These are phyloP conservation scores for Oncopodura yosiiana DNA, from an alignment of 1,140 invertebrate genomes.

Conservation along the genomic window DNA sequence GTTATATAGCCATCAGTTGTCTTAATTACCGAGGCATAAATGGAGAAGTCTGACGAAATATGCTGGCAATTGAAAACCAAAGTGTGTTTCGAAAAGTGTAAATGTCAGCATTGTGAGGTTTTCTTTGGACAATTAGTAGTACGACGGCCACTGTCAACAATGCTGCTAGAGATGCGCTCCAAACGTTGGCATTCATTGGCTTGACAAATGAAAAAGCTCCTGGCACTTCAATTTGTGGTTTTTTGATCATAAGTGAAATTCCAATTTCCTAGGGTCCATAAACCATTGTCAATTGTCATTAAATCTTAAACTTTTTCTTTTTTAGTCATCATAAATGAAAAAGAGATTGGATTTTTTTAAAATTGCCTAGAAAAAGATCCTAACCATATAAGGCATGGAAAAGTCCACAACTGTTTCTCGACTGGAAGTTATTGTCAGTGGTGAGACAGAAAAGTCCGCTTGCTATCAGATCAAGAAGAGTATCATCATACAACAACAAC, in stretches of 20 bases:
- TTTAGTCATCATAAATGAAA: too few relatives aligned
- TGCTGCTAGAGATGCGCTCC: slow-evolving; percentile 52
- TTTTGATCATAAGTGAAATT: slow-evolving; percentile 61
- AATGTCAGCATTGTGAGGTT: slow-evolving; percentile 38
- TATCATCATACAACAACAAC: too few relatives aligned
- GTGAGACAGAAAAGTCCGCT: slow-evolving; percentile 55
- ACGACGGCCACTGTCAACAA: slow-evolving; percentile 54
- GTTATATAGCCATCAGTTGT: too few relatives aligned
- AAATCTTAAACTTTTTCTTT: too few relatives aligned
- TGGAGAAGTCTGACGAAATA: slow-evolving; percentile 58
- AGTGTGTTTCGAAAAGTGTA: slow-evolving; percentile 56
- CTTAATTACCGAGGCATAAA: slow-evolving; percentile 56
- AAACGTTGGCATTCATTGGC: slow-evolving; percentile 53
- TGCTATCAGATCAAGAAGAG: too few relatives aligned
- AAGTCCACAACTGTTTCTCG: slow-evolving; percentile 54
- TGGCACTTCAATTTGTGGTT: slow-evolving; percentile 50
- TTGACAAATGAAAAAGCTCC: slow-evolving; percentile 59
- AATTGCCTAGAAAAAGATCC: too few relatives aligned
- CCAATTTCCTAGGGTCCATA: slow-evolving; percentile 52
- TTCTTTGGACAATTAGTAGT: slow-evolving; percentile 48
- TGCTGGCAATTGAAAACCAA: slow-evolving; percentile 56
- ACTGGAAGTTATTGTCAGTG: slow-evolving; percentile 53
- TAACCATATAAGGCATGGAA: slow-evolving; percentile 59
- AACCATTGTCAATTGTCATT: too few relatives aligned
- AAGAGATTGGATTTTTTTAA: background rate